Base-by-base conservation (phyloP, 2,797 vertebrate genomes). In the Harpagifer antarcticus region DNA sequence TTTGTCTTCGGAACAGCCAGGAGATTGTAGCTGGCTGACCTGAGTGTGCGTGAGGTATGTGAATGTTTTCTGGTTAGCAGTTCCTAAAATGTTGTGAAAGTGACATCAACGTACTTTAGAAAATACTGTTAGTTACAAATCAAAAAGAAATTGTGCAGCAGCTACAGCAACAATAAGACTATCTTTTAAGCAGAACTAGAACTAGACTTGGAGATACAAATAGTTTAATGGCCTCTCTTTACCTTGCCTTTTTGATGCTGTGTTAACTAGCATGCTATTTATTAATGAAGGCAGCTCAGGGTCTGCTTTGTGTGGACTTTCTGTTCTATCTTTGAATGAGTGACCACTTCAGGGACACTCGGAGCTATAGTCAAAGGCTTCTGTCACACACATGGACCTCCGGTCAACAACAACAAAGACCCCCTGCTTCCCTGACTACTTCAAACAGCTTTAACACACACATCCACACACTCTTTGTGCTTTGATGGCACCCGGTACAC, bases 371-470 rank as follows among this genome's bases (percentile, higher is more conserved):
- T 82, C 44, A 76, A 72, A 83, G 76, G 65, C 23, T 76, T 59
- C 75, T 85, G 72, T 79, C 63, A 73, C 68, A 72, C 76, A 68
- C 68, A 76, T 1, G 5, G 68, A 73, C 77, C 15, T 47, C 76
- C 83, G 69, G 86, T 83, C 82, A 79, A 60, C 49, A 83, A 76
- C 84, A 86, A 88, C 89, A 89, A 85, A 86, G 80, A 47, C 5
- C 20, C 16, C 16, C 45, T 9, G 15, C n/a, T 3, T 44, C 57
- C 50, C 67, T 3, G 14, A 15, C 47, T 55, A 58, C 74, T 86
- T 82, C 72, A 85, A 61, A 84, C 64, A 43, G 59, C 69, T 43
- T 31, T 5, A 2, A 9, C 45, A 40, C 27, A 53, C 45, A 68
- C 50, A 53, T 68, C 50, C 60, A 23, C 72, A 50, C 55, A 63